phyloP scores from a whole-genome alignment of 2,888 invertebrate genomes.

The Phasia obesa region DNA sequence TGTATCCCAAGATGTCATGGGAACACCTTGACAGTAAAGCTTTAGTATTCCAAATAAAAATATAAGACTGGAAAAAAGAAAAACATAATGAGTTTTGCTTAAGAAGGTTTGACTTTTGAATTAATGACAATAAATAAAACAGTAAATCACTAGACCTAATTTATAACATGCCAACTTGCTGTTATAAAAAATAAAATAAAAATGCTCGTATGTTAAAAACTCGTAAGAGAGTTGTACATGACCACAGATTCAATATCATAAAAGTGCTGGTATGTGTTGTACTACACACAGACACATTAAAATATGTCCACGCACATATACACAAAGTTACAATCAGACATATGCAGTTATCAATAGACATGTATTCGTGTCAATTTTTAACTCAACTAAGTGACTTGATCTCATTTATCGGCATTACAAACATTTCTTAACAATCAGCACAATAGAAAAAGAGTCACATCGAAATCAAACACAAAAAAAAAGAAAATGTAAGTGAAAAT shows the following conservation, averaged over 20 bases:
- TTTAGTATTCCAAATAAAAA: conserved; percentile 63
- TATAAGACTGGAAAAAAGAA: conserved; percentile 45
- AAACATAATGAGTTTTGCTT: conserved; percentile 6
- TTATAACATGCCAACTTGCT: conserved; percentile 22
- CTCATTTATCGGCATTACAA: conserved; percentile 62
- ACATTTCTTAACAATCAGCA: conserved; percentile 60
- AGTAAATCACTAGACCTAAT: conserved; percentile 2
- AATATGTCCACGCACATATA: not conserved
- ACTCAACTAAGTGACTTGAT: conserved; percentile 67
- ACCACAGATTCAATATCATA: conserved; percentile 49
- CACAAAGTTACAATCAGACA: not conserved
- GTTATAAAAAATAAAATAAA: conserved; percentile 13
- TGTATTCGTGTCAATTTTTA: conserved; percentile 62
- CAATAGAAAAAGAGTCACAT: conserved; percentile 32
- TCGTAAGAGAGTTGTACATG: conserved; percentile 30
- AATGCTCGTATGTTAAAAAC: not conserved
- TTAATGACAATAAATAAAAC: not conserved
- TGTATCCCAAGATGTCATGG: conserved; percentile 59
- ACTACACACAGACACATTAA: not conserved
- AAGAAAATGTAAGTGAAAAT: conserved; percentile 41
- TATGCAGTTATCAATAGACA: not conserved
- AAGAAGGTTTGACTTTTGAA: conserved; percentile 31
- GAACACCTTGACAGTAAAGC: conserved; percentile 70
- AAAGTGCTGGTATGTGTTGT: conserved; percentile 23
- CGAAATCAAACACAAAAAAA: not conserved